Conservation (phyloP, 2,888 invertebrate genomes). For the Luffia ferchaultella region DNA sequence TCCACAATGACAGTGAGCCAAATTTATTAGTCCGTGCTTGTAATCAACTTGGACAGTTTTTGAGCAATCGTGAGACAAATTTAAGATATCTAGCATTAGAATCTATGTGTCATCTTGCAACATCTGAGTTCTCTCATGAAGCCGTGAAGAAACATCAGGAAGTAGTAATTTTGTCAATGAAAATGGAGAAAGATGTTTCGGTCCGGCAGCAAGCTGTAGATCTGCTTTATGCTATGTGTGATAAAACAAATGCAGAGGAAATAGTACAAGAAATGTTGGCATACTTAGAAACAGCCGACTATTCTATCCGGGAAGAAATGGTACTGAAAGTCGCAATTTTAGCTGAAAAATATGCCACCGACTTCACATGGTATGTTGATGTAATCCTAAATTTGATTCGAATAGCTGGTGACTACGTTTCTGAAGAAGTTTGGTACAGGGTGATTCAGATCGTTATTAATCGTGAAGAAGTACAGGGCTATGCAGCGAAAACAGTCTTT, state of each 20-base stretch:
- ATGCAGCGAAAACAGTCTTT: slow-evolving; percentile 99
- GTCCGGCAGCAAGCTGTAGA: slow-evolving; percentile 98
- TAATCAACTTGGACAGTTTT: slow-evolving; percentile 98
- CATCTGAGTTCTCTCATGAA: slow-evolving; percentile 99
- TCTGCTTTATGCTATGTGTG: slow-evolving; percentile 99
- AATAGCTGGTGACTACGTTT: slow-evolving; percentile 99
- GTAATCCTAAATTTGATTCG: slow-evolving; percentile 98
- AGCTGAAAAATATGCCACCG: slow-evolving; percentile 99
- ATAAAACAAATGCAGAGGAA: slow-evolving; percentile 98
- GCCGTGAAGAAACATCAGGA: slow-evolving; percentile 99
- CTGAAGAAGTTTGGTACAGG: slow-evolving; percentile 99
- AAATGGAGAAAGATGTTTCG: slow-evolving; percentile 98
- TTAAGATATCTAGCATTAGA: slow-evolving; percentile 97
- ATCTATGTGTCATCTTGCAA: slow-evolving; percentile 99
- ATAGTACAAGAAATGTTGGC: slow-evolving; percentile 99
- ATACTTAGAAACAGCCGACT: slow-evolving; percentile 98
- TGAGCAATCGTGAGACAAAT: slow-evolving; percentile 97
- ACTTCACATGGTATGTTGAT: slow-evolving; percentile 98
- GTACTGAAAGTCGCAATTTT: slow-evolving; percentile 98
- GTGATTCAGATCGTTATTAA: slow-evolving; percentile 99
- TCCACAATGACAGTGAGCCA: slow-evolving; percentile 98
- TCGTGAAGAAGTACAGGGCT: slow-evolving; percentile 98
- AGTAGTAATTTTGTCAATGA: slow-evolving; percentile 98
- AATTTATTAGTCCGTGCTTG: slow-evolving; percentile 97
- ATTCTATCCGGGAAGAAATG: slow-evolving; percentile 99